Evolutionary conservation across 2,888 invertebrate genomes (phyloP).

Genomic region (Cosmia trapezina): DNA sequence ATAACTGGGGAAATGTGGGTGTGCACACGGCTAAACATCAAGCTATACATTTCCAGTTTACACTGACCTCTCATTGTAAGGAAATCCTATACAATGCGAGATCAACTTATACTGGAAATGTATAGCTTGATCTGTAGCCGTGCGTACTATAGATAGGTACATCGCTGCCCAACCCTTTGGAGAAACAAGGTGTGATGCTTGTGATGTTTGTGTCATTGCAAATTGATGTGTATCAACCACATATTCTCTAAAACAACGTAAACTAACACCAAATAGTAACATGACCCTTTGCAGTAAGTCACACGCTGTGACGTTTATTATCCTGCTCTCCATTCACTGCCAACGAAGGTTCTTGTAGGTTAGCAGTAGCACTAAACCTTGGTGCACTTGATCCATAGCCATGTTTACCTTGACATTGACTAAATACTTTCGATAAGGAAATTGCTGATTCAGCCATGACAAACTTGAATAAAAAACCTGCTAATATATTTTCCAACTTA

Average conservation of each 20-base stretch:
- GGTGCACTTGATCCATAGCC: conserved; percentile 52
- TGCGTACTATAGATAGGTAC: too few species aligned
- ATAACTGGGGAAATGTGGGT: too few species aligned
- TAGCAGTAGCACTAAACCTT: conserved; percentile 39
- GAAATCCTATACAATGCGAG: too few species aligned
- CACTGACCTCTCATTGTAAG: too few species aligned
- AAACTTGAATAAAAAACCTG: conserved; percentile 27
- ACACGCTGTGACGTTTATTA: conserved; percentile 31
- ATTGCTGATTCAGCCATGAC: conserved; percentile 55
- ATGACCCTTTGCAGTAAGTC: conserved; percentile 34
- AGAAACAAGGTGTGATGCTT: too few species aligned
- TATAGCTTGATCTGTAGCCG: too few species aligned
- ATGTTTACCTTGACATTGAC: conserved; percentile 68
- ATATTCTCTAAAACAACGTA: conserved; percentile 15
- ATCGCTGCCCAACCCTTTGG: too few species aligned
- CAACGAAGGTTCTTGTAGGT: conserved; percentile 41
- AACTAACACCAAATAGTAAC: conserved; percentile 35
- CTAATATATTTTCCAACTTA: neutral
- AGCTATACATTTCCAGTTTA: too few species aligned
- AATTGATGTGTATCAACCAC: neutral
- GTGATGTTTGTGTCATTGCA: neutral
- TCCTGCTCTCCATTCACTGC: conserved; percentile 43
- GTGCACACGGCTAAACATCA: too few species aligned
- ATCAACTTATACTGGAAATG: too few species aligned
- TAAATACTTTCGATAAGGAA: conserved; percentile 70